These are phyloP conservation scores for Pollenia angustigena DNA, from an alignment of 2,888 invertebrate genomes.

Conservation along the genomic window DNA sequence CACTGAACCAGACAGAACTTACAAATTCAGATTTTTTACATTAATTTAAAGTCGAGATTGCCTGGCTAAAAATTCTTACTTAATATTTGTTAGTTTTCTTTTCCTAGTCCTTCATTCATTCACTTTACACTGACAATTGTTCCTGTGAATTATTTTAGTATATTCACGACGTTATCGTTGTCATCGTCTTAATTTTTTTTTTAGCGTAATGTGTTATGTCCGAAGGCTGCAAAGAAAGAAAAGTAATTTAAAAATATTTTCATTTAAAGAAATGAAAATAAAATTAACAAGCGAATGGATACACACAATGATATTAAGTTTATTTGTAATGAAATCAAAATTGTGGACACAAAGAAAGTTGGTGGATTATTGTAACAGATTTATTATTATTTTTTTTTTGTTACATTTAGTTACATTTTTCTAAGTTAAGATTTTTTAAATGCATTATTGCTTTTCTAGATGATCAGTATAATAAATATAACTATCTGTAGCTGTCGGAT, in stretches of 20 bases:
- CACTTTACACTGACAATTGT: neutral
- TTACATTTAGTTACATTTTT: neutral
- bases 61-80: neutral
- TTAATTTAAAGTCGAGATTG: too few species aligned
- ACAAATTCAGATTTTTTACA: too few species aligned
- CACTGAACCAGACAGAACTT: too few species aligned
- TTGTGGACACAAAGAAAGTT: conserved; percentile 1
- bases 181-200: conserved; percentile 20
- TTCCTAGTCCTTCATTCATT: neutral
- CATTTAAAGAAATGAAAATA: conserved; percentile 28
- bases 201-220: conserved; percentile 48
- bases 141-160: conserved; percentile 10
- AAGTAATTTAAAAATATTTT: conserved; percentile 36
- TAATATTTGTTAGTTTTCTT: neutral
- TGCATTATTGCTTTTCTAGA: neutral
- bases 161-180: conserved; percentile 13
- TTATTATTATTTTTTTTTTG: neutral
- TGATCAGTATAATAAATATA: neutral
- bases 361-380: neutral
- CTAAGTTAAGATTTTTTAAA: too few species aligned
- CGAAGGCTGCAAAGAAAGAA: conserved; percentile 32
- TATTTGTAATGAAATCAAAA: conserved; percentile 35
- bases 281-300: conserved; percentile 37
- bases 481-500: too few species aligned
- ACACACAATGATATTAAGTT: conserved; percentile 26